Conservation (phyloP, 2,113 vertebrate species). For the Anguilla japonica region DNA sequence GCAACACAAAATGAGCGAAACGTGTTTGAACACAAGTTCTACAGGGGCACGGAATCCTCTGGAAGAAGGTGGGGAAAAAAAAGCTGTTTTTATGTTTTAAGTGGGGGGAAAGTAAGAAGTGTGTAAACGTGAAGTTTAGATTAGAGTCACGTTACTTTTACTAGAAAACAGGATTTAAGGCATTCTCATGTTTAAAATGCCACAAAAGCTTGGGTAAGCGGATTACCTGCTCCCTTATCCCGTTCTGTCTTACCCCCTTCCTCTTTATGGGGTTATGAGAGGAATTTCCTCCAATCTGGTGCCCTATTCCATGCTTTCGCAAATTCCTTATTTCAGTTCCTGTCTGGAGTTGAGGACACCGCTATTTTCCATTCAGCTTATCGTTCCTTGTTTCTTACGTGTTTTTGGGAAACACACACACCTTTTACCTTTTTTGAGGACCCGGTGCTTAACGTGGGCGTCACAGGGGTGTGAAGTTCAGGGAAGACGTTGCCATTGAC, state of each 20-base stretch:
- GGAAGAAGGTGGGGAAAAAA: neutral
- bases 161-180: neutral
- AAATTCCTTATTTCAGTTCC: neutral
- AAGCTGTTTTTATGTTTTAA: neutral
- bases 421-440: neutral
- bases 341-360: neutral
- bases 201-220: neutral
- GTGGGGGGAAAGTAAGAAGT: neutral
- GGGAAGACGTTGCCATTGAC: too few relatives aligned
- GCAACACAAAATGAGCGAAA: neutral
- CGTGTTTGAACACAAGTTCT: neutral
- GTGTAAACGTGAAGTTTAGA: conserved; percentile 8
- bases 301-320: neutral
- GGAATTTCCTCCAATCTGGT: neutral
- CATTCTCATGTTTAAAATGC: neutral
- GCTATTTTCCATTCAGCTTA: neutral
- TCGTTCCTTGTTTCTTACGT: neutral
- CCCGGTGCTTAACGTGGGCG: too few relatives aligned
- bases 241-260: neutral
- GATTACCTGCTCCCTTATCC: neutral
- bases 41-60: neutral
- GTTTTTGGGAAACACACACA: neutral
- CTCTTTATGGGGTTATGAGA: neutral
- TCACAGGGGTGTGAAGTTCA: too few relatives aligned
- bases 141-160: conserved; percentile 14